These are phyloP conservation scores for Cotesia vestalis DNA, from an alignment of 1,140 invertebrate genomes.

Conservation along the genomic window DNA sequence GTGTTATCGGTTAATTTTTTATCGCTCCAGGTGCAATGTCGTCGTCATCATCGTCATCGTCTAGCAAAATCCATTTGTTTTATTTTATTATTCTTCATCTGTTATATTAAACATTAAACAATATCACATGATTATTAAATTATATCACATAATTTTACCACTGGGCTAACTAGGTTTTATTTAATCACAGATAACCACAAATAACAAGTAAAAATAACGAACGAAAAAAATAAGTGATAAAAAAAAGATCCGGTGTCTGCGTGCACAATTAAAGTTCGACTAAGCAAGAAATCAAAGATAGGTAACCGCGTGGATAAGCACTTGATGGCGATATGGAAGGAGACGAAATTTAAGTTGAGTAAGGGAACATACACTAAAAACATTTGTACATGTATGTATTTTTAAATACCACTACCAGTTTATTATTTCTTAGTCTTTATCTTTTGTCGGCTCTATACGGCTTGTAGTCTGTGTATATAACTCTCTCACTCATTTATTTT, in stretches of 20 bases:
- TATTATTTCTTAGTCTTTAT: not conserved
- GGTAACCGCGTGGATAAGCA: conserved; percentile 35
- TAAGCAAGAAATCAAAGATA: conserved; percentile 37
- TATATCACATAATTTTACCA: too few species aligned
- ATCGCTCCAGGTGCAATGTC: conserved; percentile 34
- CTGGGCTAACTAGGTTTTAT: not conserved
- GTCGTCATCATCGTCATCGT: conserved; percentile 13
- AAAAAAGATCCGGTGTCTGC: not conserved
- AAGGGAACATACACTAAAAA: conserved; percentile 8
- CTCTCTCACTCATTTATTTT: conserved; percentile 2
- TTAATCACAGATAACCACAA: not conserved
- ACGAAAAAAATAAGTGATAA: not conserved
- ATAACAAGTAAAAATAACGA: not conserved
- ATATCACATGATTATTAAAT: not conserved
- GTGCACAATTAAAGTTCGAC: conserved; percentile 33
- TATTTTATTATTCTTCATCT: not conserved
- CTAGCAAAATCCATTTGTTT: not conserved
- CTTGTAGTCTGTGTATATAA: too few species aligned
- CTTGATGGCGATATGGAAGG: conserved; percentile 25
- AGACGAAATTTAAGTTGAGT: conserved; percentile 17
- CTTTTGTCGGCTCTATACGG: not conserved
- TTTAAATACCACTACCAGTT: conserved; percentile 12
- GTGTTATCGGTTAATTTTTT: conserved; percentile 32
- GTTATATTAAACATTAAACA: not conserved
- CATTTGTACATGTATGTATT: conserved; percentile 2